A percentile compares a stretch with the other conserved stretches of the same genome.
Conservation (phyloP, 2,888 invertebrate species). For the Phortica okadai region DNA sequence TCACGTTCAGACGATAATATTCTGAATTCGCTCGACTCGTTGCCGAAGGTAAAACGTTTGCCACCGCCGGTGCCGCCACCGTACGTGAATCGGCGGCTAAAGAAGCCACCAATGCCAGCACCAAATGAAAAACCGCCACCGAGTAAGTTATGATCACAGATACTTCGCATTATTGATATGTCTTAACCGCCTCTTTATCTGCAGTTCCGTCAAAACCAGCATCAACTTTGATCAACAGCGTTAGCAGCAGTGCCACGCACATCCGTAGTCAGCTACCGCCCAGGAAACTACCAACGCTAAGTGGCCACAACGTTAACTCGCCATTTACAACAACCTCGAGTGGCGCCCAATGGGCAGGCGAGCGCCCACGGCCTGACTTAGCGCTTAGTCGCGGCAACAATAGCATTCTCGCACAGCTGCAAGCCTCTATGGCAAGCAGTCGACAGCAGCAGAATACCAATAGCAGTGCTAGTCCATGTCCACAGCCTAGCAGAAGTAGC, state of each 20-base stretch:
- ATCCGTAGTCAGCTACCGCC: slow-evolving; percentile 61
- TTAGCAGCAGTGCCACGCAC: slow-evolving; percentile 41
- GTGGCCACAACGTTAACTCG: slow-evolving; percentile 63
- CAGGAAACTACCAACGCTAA: slow-evolving; percentile 67
- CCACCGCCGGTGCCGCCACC: slow-evolving; percentile 81
- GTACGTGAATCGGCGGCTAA: slow-evolving; percentile 74
- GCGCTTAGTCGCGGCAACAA: slow-evolving; percentile 60
- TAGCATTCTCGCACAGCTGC: slow-evolving; percentile 71
- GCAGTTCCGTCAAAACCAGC: slow-evolving; percentile 74
- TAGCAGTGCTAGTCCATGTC: neutral
- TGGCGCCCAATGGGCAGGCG: slow-evolving; percentile 73
- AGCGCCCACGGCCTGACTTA: slow-evolving; percentile 68
- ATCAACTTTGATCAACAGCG: slow-evolving; percentile 42
- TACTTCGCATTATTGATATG: neutral
- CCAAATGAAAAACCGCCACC: slow-evolving; percentile 77
- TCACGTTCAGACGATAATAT: slow-evolving; percentile 90
- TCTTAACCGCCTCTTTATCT: slow-evolving; percentile 24
- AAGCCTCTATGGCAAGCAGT: slow-evolving; percentile 65
- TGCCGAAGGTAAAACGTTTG: slow-evolving; percentile 77
- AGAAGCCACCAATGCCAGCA: slow-evolving; percentile 78
- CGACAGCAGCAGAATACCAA: slow-evolving; percentile 36
- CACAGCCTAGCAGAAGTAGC: slow-evolving; percentile 58
- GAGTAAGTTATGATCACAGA: slow-evolving; percentile 66
- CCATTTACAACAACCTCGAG: slow-evolving; percentile 72
- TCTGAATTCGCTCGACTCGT: slow-evolving; percentile 81